Conservation (phyloP, 2,888 invertebrate species). For the Cyclophora punctaria region DNA sequence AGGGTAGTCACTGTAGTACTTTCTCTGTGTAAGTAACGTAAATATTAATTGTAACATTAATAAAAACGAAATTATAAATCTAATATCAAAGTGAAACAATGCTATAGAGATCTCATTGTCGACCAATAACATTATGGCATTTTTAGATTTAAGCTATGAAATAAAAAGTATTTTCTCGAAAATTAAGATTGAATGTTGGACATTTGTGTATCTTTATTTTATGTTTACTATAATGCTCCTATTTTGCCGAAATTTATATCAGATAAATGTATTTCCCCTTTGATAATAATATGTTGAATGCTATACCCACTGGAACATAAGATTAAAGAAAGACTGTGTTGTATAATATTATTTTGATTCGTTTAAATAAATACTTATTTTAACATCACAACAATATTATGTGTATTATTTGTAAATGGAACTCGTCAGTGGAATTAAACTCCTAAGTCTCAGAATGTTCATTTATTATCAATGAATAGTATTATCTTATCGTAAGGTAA, state of each 20-base stretch:
- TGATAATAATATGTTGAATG: conserved; percentile 51
- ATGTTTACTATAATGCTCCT: conserved; percentile 37
- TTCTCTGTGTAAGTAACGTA: conserved; percentile 53
- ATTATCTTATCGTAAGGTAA: too few species aligned
- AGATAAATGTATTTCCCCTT: conserved; percentile 45
- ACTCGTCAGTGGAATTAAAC: not conserved
- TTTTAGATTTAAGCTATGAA: conserved; percentile 66
- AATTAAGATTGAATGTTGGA: conserved; percentile 25
- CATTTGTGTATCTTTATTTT: conserved; percentile 32
- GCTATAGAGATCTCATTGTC: conserved; percentile 73
- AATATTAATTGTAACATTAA: conserved; percentile 47
- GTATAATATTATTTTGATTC: conserved; percentile 63
- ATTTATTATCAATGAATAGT: too few species aligned
- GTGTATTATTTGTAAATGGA: conserved; percentile 27
- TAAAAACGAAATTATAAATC: conserved; percentile 50
- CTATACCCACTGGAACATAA: conserved; percentile 60
- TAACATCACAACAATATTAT: conserved; percentile 34
- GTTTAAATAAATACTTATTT: conserved; percentile 61
- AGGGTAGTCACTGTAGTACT: conserved; percentile 52
- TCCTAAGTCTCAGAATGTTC: too few species aligned
- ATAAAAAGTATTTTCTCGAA: conserved; percentile 44
- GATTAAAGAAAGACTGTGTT: conserved; percentile 76
- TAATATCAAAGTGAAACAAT: conserved; percentile 59
- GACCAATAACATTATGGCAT: conserved; percentile 75
- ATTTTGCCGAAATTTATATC: conserved; percentile 56